These are phyloP conservation scores for Aradophagus sp. DNA, from an alignment of 1,140 invertebrate genomes.

Conservation along the genomic window DNA sequence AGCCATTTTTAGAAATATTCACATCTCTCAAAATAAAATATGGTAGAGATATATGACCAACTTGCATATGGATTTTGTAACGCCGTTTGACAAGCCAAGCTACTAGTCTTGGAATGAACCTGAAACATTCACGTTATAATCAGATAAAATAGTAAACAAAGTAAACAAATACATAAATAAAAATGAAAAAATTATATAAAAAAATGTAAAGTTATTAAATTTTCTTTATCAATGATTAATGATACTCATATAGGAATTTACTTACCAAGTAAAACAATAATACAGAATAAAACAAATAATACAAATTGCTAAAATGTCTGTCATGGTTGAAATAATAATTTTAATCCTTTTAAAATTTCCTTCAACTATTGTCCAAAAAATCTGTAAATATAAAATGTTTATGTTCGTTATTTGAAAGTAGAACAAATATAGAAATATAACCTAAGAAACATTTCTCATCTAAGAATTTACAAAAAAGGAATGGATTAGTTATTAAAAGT, in stretches of 20 bases:
- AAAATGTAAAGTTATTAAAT: too few relatives aligned
- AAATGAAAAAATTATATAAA: conserved; percentile 1
- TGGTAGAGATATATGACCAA: conserved; percentile 81
- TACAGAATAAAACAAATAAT: conserved; percentile 67
- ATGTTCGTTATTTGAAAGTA: too few relatives aligned
- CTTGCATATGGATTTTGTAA: conserved; percentile 80
- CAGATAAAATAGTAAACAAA: conserved; percentile 5
- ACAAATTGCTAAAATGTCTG: conserved; percentile 65
- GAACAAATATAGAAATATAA: too few relatives aligned
- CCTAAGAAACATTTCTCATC: too few relatives aligned
- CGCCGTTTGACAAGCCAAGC: conserved; percentile 81
- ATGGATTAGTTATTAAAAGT: too few relatives aligned
- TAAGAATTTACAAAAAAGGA: too few relatives aligned
- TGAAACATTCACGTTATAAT: conserved; percentile 62
- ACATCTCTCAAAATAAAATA: conserved; percentile 82
- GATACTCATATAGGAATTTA: conserved; percentile 10
- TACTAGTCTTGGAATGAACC: conserved; percentile 80
- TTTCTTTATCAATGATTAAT: too few relatives aligned
- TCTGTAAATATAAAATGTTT: too few relatives aligned
- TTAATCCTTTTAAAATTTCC: too few relatives aligned
- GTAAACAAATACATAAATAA: conserved; percentile 19
- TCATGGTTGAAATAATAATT: too few relatives aligned
- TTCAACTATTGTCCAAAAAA: too few relatives aligned
- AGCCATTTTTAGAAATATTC: conserved; percentile 80
- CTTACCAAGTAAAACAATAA: conserved; percentile 69